Evolutionary conservation across 2,888 invertebrate genomes (phyloP).

Genomic region (Ochropleura plecta): DNA sequence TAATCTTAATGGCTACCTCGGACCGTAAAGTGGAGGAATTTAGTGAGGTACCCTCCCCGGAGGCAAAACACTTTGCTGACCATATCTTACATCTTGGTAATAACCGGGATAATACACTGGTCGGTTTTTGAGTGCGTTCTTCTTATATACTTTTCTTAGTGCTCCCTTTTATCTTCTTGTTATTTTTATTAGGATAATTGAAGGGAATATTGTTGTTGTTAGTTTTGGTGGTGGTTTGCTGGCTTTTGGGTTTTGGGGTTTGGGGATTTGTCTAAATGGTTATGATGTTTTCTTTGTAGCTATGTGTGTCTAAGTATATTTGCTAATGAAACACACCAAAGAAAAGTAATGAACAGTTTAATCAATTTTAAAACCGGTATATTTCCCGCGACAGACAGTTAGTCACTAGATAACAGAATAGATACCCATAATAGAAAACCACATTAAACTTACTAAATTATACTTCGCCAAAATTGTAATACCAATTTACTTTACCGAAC

Average conservation of each 20-base stretch:
- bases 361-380: background rate
- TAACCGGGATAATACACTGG: conserved; percentile 78
- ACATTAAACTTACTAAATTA: background rate
- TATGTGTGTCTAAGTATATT: background rate
- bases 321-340: background rate
- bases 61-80: conserved; percentile 83
- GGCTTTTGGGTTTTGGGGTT: conserved; percentile 26
- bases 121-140: conserved; percentile 72
- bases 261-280: background rate
- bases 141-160: conserved; percentile 68
- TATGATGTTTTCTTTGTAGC: background rate
- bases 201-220: conserved; percentile 33
- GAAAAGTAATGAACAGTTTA: background rate
- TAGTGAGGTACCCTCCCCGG: conserved; percentile 81
- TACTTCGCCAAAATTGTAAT: conserved; percentile 14
- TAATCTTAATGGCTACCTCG: conserved; percentile 86
- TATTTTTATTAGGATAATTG: conserved; percentile 60
- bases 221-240: conserved; percentile 1
- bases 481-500: conserved; percentile 22
- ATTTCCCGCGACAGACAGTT: background rate
- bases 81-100: conserved; percentile 82
- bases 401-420: background rate
- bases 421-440: background rate
- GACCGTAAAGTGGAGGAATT: conserved; percentile 85
- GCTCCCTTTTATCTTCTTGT: conserved; percentile 50